These are phyloP conservation scores for Rotaria sp. DNA, from an alignment of 2,888 invertebrate species.

Conservation along the genomic window DNA sequence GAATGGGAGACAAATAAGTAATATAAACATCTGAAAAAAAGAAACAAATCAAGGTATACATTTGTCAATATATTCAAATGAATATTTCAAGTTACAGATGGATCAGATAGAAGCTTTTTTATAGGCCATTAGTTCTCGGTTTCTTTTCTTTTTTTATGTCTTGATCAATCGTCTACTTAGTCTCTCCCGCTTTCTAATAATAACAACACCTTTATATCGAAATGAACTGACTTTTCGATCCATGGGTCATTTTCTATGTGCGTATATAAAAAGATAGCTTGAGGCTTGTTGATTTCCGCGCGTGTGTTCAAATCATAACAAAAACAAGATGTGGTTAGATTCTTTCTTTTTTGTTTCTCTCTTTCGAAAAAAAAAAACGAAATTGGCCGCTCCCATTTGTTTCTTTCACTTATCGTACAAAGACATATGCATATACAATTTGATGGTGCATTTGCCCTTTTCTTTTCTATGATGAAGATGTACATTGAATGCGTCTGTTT, in stretches of 20 bases:
- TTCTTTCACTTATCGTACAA: background rate
- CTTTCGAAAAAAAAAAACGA: background rate
- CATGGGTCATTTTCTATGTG: background rate
- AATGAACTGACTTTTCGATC: slow-evolving; percentile 19
- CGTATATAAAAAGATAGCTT: background rate
- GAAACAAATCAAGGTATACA: background rate
- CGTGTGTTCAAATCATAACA: background rate
- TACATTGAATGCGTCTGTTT: background rate
- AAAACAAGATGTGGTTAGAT: slow-evolving; percentile 4
- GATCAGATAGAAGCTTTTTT: background rate
- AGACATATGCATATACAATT: background rate
- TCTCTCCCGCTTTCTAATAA: background rate
- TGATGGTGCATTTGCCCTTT: background rate
- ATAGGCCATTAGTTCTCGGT: background rate
- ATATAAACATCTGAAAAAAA: background rate
- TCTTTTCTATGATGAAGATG: background rate
- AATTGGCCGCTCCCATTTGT: background rate
- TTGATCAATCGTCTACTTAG: no score
- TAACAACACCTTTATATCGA: background rate
- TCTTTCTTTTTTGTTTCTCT: background rate
- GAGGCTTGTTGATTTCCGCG: background rate
- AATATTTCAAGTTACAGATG: background rate
- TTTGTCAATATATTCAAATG: background rate
- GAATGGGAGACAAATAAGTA: background rate
- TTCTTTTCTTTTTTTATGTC: background rate